Conservation (phyloP, 1,140 invertebrate genomes). For the Eupristina koningsbergeri region DNA sequence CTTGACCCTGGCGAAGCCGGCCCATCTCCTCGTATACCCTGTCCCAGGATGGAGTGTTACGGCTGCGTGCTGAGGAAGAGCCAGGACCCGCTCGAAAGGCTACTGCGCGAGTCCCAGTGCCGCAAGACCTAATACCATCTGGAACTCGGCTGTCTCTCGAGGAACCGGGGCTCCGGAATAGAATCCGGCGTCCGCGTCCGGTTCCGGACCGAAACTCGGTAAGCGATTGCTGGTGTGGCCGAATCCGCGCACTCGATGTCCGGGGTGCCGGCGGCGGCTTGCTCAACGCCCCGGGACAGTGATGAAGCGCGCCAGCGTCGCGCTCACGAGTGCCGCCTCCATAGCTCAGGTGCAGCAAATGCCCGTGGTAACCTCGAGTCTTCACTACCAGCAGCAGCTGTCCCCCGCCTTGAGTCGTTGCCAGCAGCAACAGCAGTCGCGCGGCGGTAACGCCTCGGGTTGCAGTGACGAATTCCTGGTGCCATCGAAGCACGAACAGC, state of each 20-base stretch:
- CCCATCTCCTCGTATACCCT: too few species aligned
- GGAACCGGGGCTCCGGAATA: neutral
- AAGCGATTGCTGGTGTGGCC: neutral
- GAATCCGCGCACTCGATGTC: neutral
- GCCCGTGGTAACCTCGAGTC: neutral
- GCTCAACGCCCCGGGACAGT: neutral
- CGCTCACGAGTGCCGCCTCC: neutral
- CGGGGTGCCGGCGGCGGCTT: neutral
- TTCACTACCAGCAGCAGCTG: neutral
- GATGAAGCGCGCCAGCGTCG: conserved; percentile 25
- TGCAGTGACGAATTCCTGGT: conserved; percentile 50
- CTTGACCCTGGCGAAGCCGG: neutral
- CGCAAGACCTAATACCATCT: conserved; percentile 1
- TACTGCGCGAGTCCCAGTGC: neutral
- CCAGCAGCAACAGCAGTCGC: neutral
- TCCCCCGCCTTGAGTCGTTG: neutral
- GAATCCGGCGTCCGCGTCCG: neutral
- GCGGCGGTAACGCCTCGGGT: conserved; percentile 41
- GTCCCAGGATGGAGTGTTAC: neutral
- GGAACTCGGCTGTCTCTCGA: too few species aligned
- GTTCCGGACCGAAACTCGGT: too few species aligned
- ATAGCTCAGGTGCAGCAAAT: neutral
- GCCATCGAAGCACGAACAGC: neutral
- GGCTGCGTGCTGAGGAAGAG: neutral
- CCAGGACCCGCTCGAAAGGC: conserved; percentile 29